A percentile compares a stretch with the other conserved stretches of the same genome.
These are phyloP conservation scores for Chrysogorgia sp. DNA, from an alignment of 92 coral and sea anemone species.

Conservation along the genomic window DNA sequence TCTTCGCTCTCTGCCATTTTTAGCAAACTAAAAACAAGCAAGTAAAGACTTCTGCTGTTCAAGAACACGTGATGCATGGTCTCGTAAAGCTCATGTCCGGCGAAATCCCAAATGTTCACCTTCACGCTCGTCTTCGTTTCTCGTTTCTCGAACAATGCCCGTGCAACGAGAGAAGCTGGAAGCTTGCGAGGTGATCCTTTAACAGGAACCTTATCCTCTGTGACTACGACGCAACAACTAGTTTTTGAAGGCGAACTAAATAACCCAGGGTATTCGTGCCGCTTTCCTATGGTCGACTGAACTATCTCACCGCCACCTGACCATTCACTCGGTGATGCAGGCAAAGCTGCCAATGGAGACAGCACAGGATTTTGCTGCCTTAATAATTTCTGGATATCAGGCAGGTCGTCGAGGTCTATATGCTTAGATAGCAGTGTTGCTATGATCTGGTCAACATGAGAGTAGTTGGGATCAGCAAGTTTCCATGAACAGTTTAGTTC, in stretches of 20 bases:
- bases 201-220: slow-evolving; percentile 13
- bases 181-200: slow-evolving; percentile 34
- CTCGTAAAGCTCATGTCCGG: slow-evolving; percentile 59
- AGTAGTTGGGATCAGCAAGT: slow-evolving; percentile 33
- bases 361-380: not conserved
- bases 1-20: slow-evolving; percentile 23
- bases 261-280: not conserved
- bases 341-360: not conserved
- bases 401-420: not conserved
- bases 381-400: not conserved
- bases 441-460: not conserved
- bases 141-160: not conserved
- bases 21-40: slow-evolving; percentile 46
- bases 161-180: slow-evolving; percentile 34
- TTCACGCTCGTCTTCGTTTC: slow-evolving; percentile 22
- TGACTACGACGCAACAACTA: not conserved
- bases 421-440: not conserved
- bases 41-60: slow-evolving; percentile 55
- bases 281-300: not conserved
- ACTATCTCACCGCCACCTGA: not conserved
- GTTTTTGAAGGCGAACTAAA: not conserved
- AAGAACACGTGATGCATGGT: slow-evolving; percentile 61
- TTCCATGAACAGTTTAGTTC: slow-evolving; percentile 69
- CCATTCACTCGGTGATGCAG: not conserved
- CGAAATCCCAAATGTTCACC: slow-evolving; percentile 59